phyloP scores from a whole-genome alignment of 1,140 invertebrate genomes.

The Temnothorax curvispinosus region DNA sequence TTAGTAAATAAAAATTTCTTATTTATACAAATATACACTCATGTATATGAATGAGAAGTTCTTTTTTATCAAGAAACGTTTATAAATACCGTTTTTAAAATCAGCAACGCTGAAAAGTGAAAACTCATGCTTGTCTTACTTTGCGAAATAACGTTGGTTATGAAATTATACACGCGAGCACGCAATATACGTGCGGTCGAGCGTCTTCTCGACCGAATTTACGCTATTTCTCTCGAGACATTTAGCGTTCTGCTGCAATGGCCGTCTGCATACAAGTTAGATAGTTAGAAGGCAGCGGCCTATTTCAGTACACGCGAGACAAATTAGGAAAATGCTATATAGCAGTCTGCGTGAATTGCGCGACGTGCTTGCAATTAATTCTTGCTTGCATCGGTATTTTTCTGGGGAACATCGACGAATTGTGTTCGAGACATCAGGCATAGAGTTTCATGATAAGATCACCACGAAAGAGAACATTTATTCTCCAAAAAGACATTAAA shows the following conservation, averaged over 20 bases:
- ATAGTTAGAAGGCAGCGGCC: background rate
- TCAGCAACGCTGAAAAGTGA: slow-evolving; percentile 27
- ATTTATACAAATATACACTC: background rate
- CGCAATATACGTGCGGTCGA: background rate
- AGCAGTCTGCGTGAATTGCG: background rate
- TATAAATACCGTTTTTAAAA: background rate
- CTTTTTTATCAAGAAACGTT: background rate
- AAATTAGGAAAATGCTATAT: background rate
- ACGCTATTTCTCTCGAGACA: background rate
- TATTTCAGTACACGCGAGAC: background rate
- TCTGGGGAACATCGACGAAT: background rate
- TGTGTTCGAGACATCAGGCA: background rate
- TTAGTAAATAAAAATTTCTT: background rate
- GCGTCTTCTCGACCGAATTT: slow-evolving; percentile 5
- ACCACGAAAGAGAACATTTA: background rate
- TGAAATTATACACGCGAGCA: background rate
- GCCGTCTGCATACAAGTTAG: background rate
- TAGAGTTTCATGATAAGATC: background rate
- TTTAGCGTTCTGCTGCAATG: background rate
- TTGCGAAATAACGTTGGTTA: slow-evolving; percentile 27
- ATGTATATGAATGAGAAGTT: background rate
- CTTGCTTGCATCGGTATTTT: background rate
- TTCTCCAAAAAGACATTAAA: background rate
- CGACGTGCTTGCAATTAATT: background rate
- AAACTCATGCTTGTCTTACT: background rate